Evolutionary conservation across 2,797 vertebrate species (phyloP), one percentile per base, ranked within the genome.

Genomic region (Oryzias dopingdopingensis): DNA sequence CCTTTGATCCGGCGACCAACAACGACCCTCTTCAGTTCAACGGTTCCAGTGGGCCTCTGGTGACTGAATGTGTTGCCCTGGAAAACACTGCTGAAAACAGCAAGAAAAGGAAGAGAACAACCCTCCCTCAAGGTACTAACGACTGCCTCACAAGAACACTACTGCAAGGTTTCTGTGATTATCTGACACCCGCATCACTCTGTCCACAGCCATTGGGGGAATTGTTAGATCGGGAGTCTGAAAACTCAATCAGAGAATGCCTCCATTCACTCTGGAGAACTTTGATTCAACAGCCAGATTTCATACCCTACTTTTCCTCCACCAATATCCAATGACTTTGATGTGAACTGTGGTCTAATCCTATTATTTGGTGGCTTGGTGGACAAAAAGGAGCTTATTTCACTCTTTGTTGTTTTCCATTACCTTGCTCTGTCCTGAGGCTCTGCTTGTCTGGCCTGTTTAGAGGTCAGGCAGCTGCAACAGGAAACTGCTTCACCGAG

Each of bases 101-200:
- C 87, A 95, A 94, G 88, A 96, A 94, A 89, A 93, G 94, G 83
- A 95, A 92, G 85, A 90, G 94, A 84, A 74, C 92, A 83, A 90
- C 74, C 55, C 48, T 94, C 72, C 89, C 91, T 85, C 73, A 93
- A 90, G 96, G 96, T 98, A 91, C 78, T 14, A 41, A 64, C 60
- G 66, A 26, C 49, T 44, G 22, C 32, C 45, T 63, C 16, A 29
- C 42, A 44, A 6, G 29, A 49, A n/a, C n/a, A 15, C 24, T 26
- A 48, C 65, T 42, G 62, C 60, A 26, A 37, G 73, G 68, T 53
- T 67, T 60, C 29, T 32, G 51, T 50, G 7, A 4, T 55, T 48
- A 32, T 71, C 63, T 70, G 37, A 64, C 66, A 63, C 64, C 61
- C 59, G 58, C 45, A 37, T n/a, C 5, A 7, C 49, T 71, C 56